phyloP scores from a whole-genome alignment of 1,140 invertebrate genomes.

The Eriosoma lanigerum region DNA sequence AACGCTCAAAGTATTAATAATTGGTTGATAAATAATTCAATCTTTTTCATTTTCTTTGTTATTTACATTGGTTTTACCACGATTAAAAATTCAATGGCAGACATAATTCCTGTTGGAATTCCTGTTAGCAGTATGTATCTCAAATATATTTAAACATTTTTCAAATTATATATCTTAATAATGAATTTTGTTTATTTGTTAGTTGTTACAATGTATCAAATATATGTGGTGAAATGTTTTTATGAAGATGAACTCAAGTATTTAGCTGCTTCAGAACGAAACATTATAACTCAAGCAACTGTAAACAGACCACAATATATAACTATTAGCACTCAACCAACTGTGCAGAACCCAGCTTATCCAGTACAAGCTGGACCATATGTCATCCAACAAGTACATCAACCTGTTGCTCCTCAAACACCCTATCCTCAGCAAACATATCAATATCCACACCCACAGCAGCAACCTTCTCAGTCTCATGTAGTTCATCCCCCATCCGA shows the following conservation, averaged over 20 bases:
- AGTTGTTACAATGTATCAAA: conserved; percentile 12
- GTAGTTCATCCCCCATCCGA: background rate
- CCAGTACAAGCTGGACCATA: conserved; percentile 25
- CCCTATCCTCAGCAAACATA: conserved; percentile 22
- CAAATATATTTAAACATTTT: background rate
- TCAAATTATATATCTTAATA: background rate
- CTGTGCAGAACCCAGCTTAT: background rate
- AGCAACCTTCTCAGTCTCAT: background rate
- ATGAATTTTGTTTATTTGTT: background rate
- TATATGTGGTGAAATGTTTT: conserved; percentile 29
- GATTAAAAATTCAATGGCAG: background rate
- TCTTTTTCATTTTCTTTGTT: conserved; percentile 13
- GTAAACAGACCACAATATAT: background rate
- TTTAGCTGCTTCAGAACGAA: background rate
- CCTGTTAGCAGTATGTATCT: conserved; percentile 5
- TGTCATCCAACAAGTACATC: conserved; percentile 23
- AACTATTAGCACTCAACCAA: conserved; percentile 1
- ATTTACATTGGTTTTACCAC: background rate
- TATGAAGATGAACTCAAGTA: conserved; percentile 16
- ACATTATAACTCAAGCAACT: background rate
- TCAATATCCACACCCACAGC: conserved; percentile 9
- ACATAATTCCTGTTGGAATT: conserved; percentile 5
- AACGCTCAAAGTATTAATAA: background rate
- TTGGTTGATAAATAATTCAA: background rate
- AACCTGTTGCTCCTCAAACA: background rate